Conservation (phyloP, 2,888 invertebrate genomes). For the Chrysolina americana region DNA sequence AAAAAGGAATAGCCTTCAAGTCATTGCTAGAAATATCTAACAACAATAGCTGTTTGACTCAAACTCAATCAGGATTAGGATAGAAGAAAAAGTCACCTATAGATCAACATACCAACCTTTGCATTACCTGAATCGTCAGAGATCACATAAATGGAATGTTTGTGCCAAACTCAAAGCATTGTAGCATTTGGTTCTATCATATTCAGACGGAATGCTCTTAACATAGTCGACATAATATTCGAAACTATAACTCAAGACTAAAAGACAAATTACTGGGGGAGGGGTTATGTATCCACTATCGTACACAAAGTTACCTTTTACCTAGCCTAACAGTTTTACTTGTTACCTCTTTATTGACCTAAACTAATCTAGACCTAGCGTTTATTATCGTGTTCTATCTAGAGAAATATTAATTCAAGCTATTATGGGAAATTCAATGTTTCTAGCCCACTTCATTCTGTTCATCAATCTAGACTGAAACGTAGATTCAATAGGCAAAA, state of each 20-base stretch:
- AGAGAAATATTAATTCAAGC: constrained; percentile 58
- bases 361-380: constrained; percentile 64
- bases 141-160: constrained; percentile 55
- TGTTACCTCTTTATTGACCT: constrained; percentile 54
- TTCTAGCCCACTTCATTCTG: constrained; percentile 51
- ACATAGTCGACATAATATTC: constrained; percentile 34
- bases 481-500: neutral
- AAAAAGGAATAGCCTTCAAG: too few relatives aligned
- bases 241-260: constrained; percentile 55
- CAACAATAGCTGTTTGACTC: too few relatives aligned
- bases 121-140: constrained; percentile 30
- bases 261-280: constrained; percentile 54
- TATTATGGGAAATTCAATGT: constrained; percentile 51
- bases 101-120: constrained; percentile 39
- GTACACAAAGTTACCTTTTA: constrained; percentile 59
- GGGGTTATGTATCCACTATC: constrained; percentile 57
- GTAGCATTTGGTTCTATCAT: constrained; percentile 15
- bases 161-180: constrained; percentile 18
- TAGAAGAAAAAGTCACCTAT: neutral
- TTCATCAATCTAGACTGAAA: neutral
- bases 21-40: too few relatives aligned
- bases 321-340: constrained; percentile 64
- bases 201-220: constrained; percentile 31
- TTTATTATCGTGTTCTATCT: constrained; percentile 61
- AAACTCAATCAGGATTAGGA: too few relatives aligned